Percentiles rank a stretch among this genome's conserved stretches.
phyloP scores from a whole-genome alignment of 2,888 invertebrate genomes.

The Agonopterix subpropinquella region DNA sequence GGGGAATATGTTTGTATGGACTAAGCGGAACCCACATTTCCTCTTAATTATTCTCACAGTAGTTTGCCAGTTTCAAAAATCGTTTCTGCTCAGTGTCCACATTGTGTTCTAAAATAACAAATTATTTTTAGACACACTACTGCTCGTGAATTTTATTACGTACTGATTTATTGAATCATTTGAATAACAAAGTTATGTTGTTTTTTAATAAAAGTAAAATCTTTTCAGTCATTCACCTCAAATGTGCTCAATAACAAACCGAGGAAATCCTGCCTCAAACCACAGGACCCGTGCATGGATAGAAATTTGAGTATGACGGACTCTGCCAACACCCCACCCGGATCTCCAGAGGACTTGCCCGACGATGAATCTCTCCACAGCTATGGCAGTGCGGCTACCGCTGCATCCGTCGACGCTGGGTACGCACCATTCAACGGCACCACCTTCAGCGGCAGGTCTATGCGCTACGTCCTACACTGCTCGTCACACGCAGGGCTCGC shows the following conservation, averaged over 20 bases:
- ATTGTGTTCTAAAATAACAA: too few species aligned
- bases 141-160: too few species aligned
- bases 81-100: too few species aligned
- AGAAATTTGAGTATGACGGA: conserved; percentile 60
- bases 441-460: conserved; percentile 81
- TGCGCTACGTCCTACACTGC: conserved; percentile 90
- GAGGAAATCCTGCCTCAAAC: conserved; percentile 55
- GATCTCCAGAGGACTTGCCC: conserved; percentile 78
- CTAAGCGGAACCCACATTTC: too few species aligned
- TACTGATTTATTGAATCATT: neutral
- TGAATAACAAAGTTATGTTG: too few species aligned
- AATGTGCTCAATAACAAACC: conserved; percentile 52
- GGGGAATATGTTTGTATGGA: too few species aligned
- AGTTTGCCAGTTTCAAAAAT: too few species aligned
- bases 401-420: conserved; percentile 88
- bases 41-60: too few species aligned
- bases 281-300: conserved; percentile 46
- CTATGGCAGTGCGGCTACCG: conserved; percentile 86
- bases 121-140: too few species aligned
- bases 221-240: conserved; percentile 17
- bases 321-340: conserved; percentile 76
- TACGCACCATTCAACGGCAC: conserved; percentile 86
- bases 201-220: too few species aligned
- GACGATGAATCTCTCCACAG: conserved; percentile 89
- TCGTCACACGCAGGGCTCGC: conserved; percentile 85